Percentiles rank a stretch among this genome's conserved stretches.
These are phyloP conservation scores for Onthophagus sagittarius DNA, from an alignment of 2,888 invertebrate species.

Conservation along the genomic window DNA sequence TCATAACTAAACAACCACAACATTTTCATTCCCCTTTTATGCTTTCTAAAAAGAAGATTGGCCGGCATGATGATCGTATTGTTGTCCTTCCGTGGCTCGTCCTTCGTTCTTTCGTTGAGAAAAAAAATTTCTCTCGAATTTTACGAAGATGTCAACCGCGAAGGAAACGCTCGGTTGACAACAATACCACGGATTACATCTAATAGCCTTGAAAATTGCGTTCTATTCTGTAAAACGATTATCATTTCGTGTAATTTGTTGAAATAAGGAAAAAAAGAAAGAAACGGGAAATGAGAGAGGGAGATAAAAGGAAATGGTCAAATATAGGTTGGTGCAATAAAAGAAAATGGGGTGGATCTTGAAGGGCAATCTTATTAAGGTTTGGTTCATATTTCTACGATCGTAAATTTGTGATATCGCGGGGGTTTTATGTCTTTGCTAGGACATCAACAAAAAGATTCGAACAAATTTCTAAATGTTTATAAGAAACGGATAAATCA, in stretches of 20 bases:
- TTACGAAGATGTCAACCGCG: background rate
- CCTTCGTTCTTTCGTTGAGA: background rate
- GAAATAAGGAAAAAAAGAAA: background rate
- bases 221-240: background rate
- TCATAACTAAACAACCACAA: too few species aligned
- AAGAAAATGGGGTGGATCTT: constrained; percentile 5
- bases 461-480: too few species aligned
- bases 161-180: background rate
- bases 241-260: background rate
- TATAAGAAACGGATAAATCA: background rate
- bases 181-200: background rate
- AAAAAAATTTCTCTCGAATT: background rate
- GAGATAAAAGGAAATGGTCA: background rate
- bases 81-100: background rate
- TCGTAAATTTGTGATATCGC: background rate
- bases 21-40: background rate
- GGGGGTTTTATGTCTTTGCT: background rate
- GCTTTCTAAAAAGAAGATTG: background rate
- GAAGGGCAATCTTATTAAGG: constrained; percentile 4
- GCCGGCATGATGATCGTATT: background rate
- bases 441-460: background rate
- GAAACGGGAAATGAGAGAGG: background rate
- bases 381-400: constrained; percentile 1
- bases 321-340: constrained; percentile 1
- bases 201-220: background rate